Conservation (phyloP, 2,888 invertebrate genomes). For the Ormyrus labotus region DNA sequence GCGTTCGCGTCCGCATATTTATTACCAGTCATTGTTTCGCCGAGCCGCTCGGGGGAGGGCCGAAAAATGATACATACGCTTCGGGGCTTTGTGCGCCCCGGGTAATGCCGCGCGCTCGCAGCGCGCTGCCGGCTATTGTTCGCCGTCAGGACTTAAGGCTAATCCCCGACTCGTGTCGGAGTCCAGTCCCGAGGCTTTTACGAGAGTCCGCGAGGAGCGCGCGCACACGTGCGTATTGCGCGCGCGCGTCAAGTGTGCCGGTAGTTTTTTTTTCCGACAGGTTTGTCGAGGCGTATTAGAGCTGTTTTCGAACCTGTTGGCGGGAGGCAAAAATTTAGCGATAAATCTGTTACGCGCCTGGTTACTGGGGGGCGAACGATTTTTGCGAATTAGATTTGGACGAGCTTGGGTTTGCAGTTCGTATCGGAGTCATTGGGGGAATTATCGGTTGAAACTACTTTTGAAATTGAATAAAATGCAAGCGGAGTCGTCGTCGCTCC, state of each 20-base stretch:
- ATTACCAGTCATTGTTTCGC: slow-evolving; percentile 29
- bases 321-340: too few species aligned
- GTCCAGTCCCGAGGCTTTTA: neutral
- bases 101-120: neutral
- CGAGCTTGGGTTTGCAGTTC: too few species aligned
- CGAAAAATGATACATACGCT: slow-evolving; percentile 15
- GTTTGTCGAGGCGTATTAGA: too few species aligned
- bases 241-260: neutral
- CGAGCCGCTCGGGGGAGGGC: neutral
- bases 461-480: too few species aligned
- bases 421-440: too few species aligned
- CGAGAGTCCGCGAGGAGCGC: neutral
- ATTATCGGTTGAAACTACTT: too few species aligned
- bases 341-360: too few species aligned
- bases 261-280: too few species aligned
- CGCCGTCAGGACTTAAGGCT: slow-evolving; percentile 10
- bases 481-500: too few species aligned
- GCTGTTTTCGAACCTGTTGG: too few species aligned
- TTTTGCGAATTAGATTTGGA: too few species aligned
- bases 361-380: too few species aligned
- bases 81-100: neutral
- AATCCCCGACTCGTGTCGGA: slow-evolving; percentile 19
- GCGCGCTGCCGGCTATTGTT: slow-evolving; percentile 2
- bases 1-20: neutral
- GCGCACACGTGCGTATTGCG: neutral